Conservation (phyloP, 2,888 invertebrate species). For the Latheticus oryzae region DNA sequence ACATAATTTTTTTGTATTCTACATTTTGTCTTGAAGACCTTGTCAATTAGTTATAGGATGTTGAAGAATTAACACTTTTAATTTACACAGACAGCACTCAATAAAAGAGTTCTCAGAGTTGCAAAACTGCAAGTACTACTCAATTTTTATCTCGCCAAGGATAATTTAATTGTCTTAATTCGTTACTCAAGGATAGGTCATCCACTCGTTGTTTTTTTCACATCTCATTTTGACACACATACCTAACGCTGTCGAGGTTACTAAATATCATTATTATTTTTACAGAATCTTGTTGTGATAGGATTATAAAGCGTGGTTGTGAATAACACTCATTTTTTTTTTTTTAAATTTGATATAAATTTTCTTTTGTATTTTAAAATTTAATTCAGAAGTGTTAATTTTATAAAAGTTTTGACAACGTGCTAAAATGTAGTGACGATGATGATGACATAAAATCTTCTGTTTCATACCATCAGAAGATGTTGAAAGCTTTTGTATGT, state of each 20-base stretch:
- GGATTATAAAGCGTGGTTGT: conserved; percentile 33
- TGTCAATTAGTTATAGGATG: not conserved
- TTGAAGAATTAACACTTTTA: conserved; percentile 1
- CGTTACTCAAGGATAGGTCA: conserved; percentile 17
- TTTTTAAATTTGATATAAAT: not conserved
- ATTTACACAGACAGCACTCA: not conserved
- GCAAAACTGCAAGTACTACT: not conserved
- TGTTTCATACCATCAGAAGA: conserved; percentile 29
- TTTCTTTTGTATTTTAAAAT: not conserved
- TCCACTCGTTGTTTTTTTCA: conserved; percentile 5
- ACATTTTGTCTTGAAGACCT: too few relatives aligned
- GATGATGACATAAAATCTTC: conserved; percentile 32
- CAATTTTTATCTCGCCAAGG: not conserved
- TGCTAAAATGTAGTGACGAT: conserved; percentile 28
- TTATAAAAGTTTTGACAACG: conserved; percentile 13
- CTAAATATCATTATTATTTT: conserved; percentile 25
- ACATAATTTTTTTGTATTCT: too few relatives aligned
- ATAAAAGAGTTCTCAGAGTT: conserved; percentile 5
- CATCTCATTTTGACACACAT: conserved; percentile 24
- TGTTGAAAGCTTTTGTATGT: conserved; percentile 43
- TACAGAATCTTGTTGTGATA: conserved; percentile 35
- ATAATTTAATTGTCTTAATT: not conserved
- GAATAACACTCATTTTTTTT: not conserved
- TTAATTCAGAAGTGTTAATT: conserved; percentile 3
- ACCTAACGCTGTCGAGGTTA: conserved; percentile 17